Base-by-base conservation (phyloP, 2,888 invertebrate genomes). In the Diabrotica balteata region DNA sequence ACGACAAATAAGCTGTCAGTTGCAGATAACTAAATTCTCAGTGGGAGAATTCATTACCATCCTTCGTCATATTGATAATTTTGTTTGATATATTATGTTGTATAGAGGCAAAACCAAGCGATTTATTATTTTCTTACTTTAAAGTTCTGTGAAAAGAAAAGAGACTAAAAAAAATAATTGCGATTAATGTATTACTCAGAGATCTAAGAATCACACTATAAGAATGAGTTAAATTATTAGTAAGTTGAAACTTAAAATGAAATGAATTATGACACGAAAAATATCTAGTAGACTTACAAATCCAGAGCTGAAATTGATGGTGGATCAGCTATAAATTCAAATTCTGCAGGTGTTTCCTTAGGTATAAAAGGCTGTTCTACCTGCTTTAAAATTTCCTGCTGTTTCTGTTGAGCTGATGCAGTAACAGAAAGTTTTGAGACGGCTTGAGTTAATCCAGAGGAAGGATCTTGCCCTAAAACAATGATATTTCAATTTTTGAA, bases 271-370 rank as follows among this genome's bases (percentile, higher is more conserved):
- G 10, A n/a, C 9, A 49, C n/a, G 5, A 43, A 43, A 10, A 8
- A 43, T 9, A 10, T 42, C 32, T 32, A 4, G 43, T 54, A 42
- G 55, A 85, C 89, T 87, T 86, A 93, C 89, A 99, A 88, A 84
- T 99, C 99, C 69, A 97, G 87, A 0, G 98, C 98, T 1, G 98
- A 98, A 78, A 99, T 98, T 1, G 98, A 98, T 0, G 98, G 97
- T 0, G 99, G 98, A 86, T 99, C 99, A 8, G 97, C 97, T 59
- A 95, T 91, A 83, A 96, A 97, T 83, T 97, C 97, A 85, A 93
- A 97, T 73, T 96, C 95, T 44, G 89, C 86, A 0, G 97, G 97
- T 0, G 97, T 95, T 79, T 97, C 96, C 79, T 94, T 95, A 0
- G 96, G 96, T 2, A 96, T 89, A 74, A 95, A 94, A 0, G 93